Percentiles rank a stretch among this genome's conserved stretches.
These are phyloP conservation scores for Antechinus flavipes DNA, from an alignment of 2,113 vertebrate genomes.

Conservation along the genomic window DNA sequence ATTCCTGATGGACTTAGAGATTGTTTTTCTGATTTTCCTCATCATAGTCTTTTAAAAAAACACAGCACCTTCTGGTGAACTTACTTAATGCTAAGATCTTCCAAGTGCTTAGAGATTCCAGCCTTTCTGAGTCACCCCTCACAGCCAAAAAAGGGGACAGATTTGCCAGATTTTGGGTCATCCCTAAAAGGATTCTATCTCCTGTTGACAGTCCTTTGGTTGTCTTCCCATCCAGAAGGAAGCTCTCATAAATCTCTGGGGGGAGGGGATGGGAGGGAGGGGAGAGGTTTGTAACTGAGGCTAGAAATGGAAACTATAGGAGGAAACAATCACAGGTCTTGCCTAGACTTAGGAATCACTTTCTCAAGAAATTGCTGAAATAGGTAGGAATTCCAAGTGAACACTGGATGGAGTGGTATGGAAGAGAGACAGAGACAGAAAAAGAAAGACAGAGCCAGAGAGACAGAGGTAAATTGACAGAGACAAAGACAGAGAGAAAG, in stretches of 20 bases:
- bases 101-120: neutral
- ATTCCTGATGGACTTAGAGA: neutral
- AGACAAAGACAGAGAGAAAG: too few species aligned
- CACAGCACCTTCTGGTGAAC: neutral
- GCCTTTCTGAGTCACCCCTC: neutral
- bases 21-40: neutral
- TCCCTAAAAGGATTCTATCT: neutral
- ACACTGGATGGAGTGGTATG: neutral
- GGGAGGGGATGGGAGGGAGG: too few species aligned
- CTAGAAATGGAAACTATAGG: neutral
- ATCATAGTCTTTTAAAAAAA: neutral
- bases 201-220: neutral
- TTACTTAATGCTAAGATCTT: neutral
- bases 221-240: neutral
- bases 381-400: neutral
- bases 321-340: neutral
- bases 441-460: too few species aligned
- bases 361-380: neutral
- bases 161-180: neutral
- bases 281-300: neutral
- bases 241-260: neutral
- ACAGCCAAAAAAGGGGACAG: neutral
- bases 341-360: neutral
- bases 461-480: too few species aligned
- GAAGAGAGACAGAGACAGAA: too few species aligned